Evolutionary conservation across 2,113 vertebrate species (phyloP).

Genomic region (Spermophilus dauricus): DNA sequence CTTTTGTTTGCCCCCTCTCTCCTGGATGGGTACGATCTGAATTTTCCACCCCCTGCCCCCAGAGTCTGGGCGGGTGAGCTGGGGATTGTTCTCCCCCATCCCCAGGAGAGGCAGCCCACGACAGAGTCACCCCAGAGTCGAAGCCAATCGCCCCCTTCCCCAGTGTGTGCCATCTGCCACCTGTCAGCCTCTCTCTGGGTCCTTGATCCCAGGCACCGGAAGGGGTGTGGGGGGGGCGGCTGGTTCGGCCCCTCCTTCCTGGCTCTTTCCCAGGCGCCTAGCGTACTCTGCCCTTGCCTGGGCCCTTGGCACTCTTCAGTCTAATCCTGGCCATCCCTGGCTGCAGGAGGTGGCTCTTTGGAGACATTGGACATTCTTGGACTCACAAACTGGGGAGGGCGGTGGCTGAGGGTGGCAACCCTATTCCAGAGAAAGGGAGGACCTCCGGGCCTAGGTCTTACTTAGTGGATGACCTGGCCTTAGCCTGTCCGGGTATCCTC

Average conservation of each 20-base stretch:
- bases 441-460: background rate
- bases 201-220: conserved; percentile 83
- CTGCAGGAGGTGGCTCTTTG: background rate
- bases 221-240: conserved; percentile 76
- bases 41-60: conserved; percentile 15
- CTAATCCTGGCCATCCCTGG: background rate
- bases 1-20: conserved; percentile 47
- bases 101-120: conserved; percentile 72
- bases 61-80: conserved; percentile 37
- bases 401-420: background rate
- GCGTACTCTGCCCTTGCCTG: conserved; percentile 77
- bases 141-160: conserved; percentile 79
- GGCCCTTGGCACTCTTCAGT: conserved; percentile 66
- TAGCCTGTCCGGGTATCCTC: background rate
- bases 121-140: conserved; percentile 78
- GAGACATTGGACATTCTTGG: background rate
- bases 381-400: background rate
- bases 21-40: background rate
- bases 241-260: conserved; percentile 70
- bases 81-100: conserved; percentile 63
- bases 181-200: conserved; percentile 83
- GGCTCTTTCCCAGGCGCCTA: conserved; percentile 78
- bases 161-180: conserved; percentile 85
- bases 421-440: background rate
- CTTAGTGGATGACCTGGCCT: background rate